These are phyloP conservation scores for Urocyon cinereoargenteus DNA, from an alignment of 2,797 vertebrate genomes.

Conservation along the genomic window DNA sequence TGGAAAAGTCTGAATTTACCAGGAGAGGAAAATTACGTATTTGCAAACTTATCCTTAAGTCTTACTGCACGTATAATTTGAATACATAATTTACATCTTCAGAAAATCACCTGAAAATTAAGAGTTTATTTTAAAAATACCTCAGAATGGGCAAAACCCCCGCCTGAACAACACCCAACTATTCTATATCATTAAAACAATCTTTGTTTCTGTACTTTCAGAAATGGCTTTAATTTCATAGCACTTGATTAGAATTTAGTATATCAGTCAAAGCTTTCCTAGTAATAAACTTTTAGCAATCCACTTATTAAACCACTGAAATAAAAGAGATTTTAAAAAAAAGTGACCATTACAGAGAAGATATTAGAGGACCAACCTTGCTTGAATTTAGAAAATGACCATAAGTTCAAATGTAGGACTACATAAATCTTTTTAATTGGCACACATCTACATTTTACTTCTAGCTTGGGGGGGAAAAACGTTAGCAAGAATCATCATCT, in stretches of 20 bases:
- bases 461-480: neutral
- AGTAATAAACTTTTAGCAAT: neutral
- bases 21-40: neutral
- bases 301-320: neutral
- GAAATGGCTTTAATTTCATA: neutral
- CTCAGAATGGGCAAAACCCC: neutral
- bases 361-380: neutral
- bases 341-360: neutral
- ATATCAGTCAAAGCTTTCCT: neutral
- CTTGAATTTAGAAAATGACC: neutral
- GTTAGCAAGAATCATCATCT: neutral
- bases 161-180: neutral
- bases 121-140: neutral
- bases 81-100: neutral
- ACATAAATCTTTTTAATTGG: neutral
- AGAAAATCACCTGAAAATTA: conserved; percentile 15
- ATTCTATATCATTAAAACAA: neutral
- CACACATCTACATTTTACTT: neutral
- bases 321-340: neutral
- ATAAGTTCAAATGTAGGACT: neutral
- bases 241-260: neutral
- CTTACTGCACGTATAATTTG: neutral
- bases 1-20: neutral
- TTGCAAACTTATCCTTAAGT: neutral
- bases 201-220: neutral